These are phyloP conservation scores for Scatophagus argus DNA, from an alignment of 2,113 vertebrate species.

Conservation along the genomic window DNA sequence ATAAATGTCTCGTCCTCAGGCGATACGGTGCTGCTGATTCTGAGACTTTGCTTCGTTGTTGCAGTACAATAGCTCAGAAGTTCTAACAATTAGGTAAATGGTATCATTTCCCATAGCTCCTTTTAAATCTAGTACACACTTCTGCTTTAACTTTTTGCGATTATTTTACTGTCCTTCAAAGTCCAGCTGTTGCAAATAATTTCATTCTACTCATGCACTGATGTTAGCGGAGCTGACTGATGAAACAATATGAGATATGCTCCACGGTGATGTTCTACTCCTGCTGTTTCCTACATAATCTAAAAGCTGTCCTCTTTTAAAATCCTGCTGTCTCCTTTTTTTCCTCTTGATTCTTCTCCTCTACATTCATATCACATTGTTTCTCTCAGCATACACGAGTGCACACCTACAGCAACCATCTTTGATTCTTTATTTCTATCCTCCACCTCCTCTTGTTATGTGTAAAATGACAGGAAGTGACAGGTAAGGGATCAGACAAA, in stretches of 20 bases:
- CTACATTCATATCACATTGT: constrained; percentile 38
- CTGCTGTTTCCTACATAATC: constrained; percentile 25
- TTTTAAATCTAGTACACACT: neutral
- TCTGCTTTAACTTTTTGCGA: constrained; percentile 7
- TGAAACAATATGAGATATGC: constrained; percentile 23
- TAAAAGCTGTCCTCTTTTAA: constrained; percentile 47
- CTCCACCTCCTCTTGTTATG: constrained; percentile 21
- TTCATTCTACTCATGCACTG: constrained; percentile 2
- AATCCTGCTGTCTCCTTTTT: constrained; percentile 33
- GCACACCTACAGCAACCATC: constrained; percentile 1
- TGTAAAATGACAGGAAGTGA: constrained; percentile 59
- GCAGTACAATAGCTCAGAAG: too few relatives aligned
- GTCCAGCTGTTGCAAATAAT: neutral
- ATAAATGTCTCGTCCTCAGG: constrained; percentile 33
- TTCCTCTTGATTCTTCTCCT: constrained; percentile 16
- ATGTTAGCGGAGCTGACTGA: constrained; percentile 25
- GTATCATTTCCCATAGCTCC: neutral
- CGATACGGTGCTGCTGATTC: constrained; percentile 1
- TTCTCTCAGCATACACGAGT: constrained; percentile 11
- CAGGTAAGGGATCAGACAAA: constrained; percentile 50
- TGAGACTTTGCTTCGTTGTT: neutral
- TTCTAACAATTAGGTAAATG: neutral
- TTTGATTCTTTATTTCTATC: constrained; percentile 23
- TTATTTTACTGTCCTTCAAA: constrained; percentile 32
- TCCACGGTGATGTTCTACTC: constrained; percentile 20